phyloP scores from a whole-genome alignment of 2,113 vertebrate species.

The Oceanites oceanicus region DNA sequence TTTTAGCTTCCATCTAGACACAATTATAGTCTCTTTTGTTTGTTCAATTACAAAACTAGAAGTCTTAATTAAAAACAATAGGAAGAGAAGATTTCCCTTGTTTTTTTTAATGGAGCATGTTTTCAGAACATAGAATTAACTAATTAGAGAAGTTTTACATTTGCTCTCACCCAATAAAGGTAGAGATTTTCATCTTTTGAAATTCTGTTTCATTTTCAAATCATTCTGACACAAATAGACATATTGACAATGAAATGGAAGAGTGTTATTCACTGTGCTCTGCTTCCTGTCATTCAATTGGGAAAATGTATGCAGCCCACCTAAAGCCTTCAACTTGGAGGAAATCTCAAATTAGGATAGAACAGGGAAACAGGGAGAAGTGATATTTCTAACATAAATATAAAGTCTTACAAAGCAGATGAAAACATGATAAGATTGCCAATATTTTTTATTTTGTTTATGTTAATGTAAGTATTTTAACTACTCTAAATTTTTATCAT shows the following conservation, averaged over 20 bases:
- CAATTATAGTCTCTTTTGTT: background rate
- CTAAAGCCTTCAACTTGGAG: background rate
- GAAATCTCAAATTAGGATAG: background rate
- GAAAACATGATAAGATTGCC: background rate
- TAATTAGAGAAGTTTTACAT: background rate
- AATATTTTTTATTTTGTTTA: background rate
- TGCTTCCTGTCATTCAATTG: background rate
- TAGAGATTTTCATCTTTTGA: background rate
- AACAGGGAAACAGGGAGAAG: background rate
- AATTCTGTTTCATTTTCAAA: constrained; percentile 8
- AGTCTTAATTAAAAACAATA: constrained; percentile 15
- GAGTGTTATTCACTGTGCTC: background rate
- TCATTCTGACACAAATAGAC: background rate
- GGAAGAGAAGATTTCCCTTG: background rate
- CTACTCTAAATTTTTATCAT: background rate
- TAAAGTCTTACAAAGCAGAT: background rate
- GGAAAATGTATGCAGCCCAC: background rate
- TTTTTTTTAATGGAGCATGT: background rate
- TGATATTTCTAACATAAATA: background rate
- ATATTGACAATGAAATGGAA: background rate
- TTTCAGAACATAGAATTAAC: background rate
- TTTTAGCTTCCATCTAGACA: constrained; percentile 12
- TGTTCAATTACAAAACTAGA: background rate
- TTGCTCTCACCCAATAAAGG: background rate
- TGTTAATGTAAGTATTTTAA: background rate